phyloP scores from a whole-genome alignment of 2,113 vertebrate genomes.

The Indicator indicator region DNA sequence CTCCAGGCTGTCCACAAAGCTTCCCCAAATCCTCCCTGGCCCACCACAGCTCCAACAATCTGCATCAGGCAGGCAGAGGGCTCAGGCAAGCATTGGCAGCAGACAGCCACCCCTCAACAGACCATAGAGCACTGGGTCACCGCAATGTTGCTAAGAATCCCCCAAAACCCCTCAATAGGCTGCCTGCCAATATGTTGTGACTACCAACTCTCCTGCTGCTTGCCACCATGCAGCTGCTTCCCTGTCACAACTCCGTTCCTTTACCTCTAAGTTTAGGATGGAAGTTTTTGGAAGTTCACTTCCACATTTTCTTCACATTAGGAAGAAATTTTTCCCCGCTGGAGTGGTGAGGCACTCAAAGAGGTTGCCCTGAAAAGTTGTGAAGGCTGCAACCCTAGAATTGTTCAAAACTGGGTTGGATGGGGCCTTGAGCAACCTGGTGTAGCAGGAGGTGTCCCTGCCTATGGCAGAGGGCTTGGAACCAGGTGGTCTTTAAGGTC shows the following conservation, averaged over 20 bases:
- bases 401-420: too few relatives aligned
- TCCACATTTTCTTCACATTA: too few relatives aligned
- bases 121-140: rapidly evolving
- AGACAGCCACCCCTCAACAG: not conserved
- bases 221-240: not conserved
- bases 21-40: not conserved
- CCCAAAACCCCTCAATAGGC: not conserved
- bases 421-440: too few relatives aligned
- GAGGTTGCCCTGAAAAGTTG: too few relatives aligned
- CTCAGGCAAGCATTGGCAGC: not conserved
- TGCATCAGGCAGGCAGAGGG: not conserved
- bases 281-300: not conserved
- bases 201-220: not conserved
- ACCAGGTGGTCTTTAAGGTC: too few relatives aligned
- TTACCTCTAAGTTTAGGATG: not conserved
- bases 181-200: not conserved
- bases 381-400: too few relatives aligned
- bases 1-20: not conserved
- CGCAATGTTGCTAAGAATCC: too few relatives aligned
- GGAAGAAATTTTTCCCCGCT: too few relatives aligned
- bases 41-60: rapidly evolving
- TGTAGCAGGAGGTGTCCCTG: too few relatives aligned
- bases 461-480: too few relatives aligned
- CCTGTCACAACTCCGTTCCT: rapidly evolving
- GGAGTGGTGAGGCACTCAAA: too few relatives aligned